Conservation (phyloP, 1,140 invertebrate species). For the roundworm (Caenorhabditis elegans) region DNA sequence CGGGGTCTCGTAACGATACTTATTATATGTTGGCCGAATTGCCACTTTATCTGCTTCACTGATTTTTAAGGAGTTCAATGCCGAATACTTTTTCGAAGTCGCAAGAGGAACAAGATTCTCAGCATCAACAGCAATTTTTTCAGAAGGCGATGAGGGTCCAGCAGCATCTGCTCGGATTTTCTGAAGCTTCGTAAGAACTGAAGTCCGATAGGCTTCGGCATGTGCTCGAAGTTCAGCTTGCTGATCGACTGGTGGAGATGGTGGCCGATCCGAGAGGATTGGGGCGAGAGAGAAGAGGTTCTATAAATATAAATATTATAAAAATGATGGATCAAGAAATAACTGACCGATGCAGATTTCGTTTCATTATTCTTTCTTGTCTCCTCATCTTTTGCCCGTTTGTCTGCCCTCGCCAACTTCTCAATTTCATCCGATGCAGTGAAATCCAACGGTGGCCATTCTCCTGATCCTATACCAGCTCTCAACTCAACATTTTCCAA, state of each 20-base stretch:
- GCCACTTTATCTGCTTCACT: background rate
- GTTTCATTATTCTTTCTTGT: background rate
- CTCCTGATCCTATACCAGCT: background rate
- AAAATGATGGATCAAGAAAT: background rate
- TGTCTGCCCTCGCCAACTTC: background rate
- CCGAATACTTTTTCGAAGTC: slow-evolving; percentile 9
- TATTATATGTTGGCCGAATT: background rate
- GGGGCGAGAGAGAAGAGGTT: background rate
- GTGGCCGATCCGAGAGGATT: background rate
- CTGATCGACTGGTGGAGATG: background rate
- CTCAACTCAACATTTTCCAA: background rate
- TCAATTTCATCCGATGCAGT: slow-evolving; percentile 4
- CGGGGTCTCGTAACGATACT: slow-evolving; percentile 4
- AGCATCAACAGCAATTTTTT: background rate
- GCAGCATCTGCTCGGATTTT: background rate
- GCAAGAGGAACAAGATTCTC: slow-evolving; percentile 2
- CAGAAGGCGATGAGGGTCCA: background rate
- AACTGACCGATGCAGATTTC: background rate
- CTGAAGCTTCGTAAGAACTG: background rate
- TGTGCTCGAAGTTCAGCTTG: background rate
- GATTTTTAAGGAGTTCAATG: slow-evolving; percentile 4
- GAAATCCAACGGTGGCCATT: slow-evolving; percentile 5
- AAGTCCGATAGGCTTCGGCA: background rate
- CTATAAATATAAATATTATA: background rate
- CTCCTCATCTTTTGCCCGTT: background rate